Evolutionary conservation across 2,113 vertebrate genomes (phyloP).

Genomic region (Calidris pygmaea): DNA sequence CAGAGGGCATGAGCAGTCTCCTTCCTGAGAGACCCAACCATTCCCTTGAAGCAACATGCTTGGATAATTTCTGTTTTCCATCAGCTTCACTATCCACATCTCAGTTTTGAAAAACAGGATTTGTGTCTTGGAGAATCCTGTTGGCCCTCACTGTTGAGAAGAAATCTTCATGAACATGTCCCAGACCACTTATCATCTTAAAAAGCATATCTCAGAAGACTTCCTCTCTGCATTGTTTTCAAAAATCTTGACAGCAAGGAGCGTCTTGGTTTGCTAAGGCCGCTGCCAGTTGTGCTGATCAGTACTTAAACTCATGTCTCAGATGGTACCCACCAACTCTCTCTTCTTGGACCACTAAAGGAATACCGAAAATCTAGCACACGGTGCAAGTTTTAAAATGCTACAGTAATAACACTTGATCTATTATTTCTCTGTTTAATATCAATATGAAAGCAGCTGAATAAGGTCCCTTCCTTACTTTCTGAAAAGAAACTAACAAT

Average conservation of each 20-base stretch:
- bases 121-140: neutral
- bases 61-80: neutral
- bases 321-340: neutral
- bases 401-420: neutral
- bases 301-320: neutral
- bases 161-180: neutral
- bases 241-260: neutral
- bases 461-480: neutral
- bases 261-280: neutral
- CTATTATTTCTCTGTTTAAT: neutral
- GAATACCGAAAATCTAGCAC: neutral
- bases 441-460: neutral
- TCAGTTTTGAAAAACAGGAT: neutral
- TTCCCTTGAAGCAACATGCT: rapidly evolving
- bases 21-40: neutral
- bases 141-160: neutral
- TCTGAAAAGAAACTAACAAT: neutral
- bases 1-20: rapidly evolving
- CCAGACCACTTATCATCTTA: neutral
- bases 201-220: neutral
- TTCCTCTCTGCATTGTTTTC: neutral
- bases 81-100: neutral
- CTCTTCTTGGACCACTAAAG: neutral
- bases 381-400: neutral
- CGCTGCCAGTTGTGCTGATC: neutral